Evolutionary conservation across 2,888 invertebrate species (phyloP), one percentile per base, ranked within the genome.

Genomic region (Eulithis prunata): DNA sequence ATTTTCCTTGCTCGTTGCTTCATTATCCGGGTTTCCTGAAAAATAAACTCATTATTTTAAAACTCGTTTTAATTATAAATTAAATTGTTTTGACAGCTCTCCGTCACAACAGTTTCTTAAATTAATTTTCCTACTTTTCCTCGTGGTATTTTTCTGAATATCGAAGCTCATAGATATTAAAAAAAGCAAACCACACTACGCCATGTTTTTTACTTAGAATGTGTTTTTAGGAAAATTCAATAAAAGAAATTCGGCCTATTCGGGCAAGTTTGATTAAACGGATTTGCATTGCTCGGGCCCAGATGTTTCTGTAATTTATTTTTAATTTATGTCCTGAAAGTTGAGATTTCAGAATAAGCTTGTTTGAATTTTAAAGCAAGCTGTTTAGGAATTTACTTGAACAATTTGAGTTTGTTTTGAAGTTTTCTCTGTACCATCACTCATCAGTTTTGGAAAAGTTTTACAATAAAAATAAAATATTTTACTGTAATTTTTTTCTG

Each of bases 251-350:
- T 45, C 69, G 63, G 70, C 55, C 54, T 62, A 62, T 70, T 63
- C 43, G 63, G 62, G 61, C 46, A 70, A 68, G 69, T 73, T 90
- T 88, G 89, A 90, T 91, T 87, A 89, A 89, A 89, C 83, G 78
- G 84, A 90, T 90, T 90, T 88, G 84, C 89, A 87, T 89, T 82
- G 83, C 82, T 78, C 84, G 81, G 80, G 72, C 78, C 78, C 90
- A 87, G 88, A 89, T 89, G 90, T 78, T 79, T 80, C 78, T 79
- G 80, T 88, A 87, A 89, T 89, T 89, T 88, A 89, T 90, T 89
- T 90, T 89, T 90, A 90, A 91, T 91, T 90, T 89, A 89, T 89
- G 84, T 86, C 84, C 84, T 76, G 78, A 85, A 90, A 88, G 83
- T 89, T 89, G 69, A 81, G 79, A 74, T 81, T 76, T 73, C 77